phyloP scores from a whole-genome alignment of 2,797 vertebrate genomes.

The Chelonia mydas region DNA sequence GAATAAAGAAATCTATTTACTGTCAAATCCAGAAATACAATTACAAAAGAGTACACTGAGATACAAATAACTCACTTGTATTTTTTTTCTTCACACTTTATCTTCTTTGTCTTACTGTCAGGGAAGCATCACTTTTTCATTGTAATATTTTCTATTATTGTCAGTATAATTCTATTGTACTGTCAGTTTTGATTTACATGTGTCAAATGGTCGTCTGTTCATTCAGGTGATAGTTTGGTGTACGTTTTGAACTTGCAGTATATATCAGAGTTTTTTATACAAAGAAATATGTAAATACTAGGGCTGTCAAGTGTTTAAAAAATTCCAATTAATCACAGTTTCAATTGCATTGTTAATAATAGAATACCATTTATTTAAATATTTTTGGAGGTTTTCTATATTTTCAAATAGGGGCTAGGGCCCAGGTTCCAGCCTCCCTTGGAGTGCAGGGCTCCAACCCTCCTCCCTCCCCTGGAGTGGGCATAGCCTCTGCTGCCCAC shows the following conservation, averaged over 20 bases:
- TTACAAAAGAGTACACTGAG: neutral
- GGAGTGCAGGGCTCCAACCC: too few species aligned
- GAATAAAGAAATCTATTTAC: neutral
- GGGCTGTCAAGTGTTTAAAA: too few species aligned
- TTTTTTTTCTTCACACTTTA: neutral
- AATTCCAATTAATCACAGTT: too few species aligned
- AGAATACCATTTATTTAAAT: too few species aligned
- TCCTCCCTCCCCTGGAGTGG: too few species aligned
- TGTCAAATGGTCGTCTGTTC: neutral
- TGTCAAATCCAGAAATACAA: neutral
- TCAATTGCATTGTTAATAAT: too few species aligned
- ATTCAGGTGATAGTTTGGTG: neutral
- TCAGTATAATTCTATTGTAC: neutral
- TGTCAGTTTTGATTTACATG: neutral
- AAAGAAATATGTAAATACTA: neutral
- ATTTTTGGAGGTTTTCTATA: too few species aligned
- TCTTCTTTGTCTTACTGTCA: fast-evolving
- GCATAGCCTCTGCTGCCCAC: too few species aligned
- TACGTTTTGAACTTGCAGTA: neutral
- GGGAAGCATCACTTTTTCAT: fast-evolving
- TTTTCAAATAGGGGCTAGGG: too few species aligned
- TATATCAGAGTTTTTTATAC: neutral
- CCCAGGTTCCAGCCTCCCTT: too few species aligned
- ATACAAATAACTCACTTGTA: neutral
- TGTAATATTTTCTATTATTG: neutral